A percentile compares a stretch with the other conserved stretches of the same genome.
Conservation (phyloP, 1,140 invertebrate genomes). For the Cydia strobilella region DNA sequence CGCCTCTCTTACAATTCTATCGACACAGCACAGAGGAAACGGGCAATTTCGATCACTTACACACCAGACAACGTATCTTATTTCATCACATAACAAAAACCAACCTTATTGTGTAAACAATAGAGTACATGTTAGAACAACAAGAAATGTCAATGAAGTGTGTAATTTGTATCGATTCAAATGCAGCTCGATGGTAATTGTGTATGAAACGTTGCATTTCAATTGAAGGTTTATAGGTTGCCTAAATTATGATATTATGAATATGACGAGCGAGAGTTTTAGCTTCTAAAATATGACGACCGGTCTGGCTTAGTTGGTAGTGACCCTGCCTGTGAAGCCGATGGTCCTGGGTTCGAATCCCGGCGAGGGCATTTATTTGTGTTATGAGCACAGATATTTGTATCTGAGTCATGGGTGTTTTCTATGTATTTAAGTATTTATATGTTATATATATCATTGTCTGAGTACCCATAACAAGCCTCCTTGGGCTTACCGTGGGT, state of each 20-base stretch:
- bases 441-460: no score
- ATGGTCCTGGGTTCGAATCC: no score
- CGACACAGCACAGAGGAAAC: neutral
- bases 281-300: no score
- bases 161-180: neutral
- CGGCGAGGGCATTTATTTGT: no score
- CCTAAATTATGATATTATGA: neutral
- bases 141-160: neutral
- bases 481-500: no score
- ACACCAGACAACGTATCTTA: neutral
- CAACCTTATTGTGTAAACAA: neutral
- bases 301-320: no score
- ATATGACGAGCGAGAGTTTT: no score
- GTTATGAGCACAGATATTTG: no score
- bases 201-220: neutral
- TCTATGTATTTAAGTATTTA: no score
- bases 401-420: no score
- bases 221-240: neutral
- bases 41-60: neutral
- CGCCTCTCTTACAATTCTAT: conserved; percentile 14
- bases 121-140: neutral
- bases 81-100: neutral
- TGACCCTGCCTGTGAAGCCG: no score
- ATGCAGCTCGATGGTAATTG: neutral
- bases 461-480: no score